These are phyloP conservation scores for Python bivittatus DNA, from an alignment of 2,113 vertebrate species.

Conservation along the genomic window DNA sequence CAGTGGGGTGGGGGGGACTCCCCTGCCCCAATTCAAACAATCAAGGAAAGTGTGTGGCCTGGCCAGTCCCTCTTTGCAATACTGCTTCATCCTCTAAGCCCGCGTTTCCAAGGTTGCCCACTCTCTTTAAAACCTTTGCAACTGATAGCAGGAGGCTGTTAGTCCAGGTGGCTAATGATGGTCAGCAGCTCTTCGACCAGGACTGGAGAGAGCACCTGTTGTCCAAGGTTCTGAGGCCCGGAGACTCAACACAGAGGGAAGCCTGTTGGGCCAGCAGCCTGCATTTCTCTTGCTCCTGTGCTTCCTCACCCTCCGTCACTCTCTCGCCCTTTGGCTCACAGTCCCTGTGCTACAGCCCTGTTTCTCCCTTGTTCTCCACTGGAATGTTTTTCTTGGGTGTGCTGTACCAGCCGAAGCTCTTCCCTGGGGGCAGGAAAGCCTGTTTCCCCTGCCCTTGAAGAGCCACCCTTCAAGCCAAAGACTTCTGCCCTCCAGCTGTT, in stretches of 20 bases:
- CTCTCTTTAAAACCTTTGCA: background rate
- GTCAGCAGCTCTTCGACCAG: background rate
- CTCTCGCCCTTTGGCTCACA: constrained; percentile 44
- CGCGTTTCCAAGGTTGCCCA: no score
- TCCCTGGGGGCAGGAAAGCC: constrained; percentile 45
- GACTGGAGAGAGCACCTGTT: background rate
- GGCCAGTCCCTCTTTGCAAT: background rate
- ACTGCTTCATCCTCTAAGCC: background rate
- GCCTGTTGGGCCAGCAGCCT: constrained; percentile 59
- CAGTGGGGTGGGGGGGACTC: no score
- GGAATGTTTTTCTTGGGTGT: constrained; percentile 46
- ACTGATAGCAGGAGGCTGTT: background rate
- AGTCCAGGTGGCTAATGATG: no score
- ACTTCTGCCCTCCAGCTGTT: background rate
- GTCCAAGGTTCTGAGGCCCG: background rate
- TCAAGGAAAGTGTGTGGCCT: background rate
- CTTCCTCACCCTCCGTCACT: no score
- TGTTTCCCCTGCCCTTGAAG: background rate
- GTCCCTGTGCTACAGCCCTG: constrained; percentile 32
- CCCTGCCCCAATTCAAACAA: no score
- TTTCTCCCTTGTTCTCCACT: background rate
- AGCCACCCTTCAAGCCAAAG: no score
- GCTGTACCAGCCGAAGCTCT: constrained; percentile 61
- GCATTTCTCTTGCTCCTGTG: constrained; percentile 48
- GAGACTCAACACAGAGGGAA: constrained; percentile 52